These are phyloP conservation scores for Cataglyphis hispanica DNA, from an alignment of 1,140 invertebrate genomes.

Conservation along the genomic window DNA sequence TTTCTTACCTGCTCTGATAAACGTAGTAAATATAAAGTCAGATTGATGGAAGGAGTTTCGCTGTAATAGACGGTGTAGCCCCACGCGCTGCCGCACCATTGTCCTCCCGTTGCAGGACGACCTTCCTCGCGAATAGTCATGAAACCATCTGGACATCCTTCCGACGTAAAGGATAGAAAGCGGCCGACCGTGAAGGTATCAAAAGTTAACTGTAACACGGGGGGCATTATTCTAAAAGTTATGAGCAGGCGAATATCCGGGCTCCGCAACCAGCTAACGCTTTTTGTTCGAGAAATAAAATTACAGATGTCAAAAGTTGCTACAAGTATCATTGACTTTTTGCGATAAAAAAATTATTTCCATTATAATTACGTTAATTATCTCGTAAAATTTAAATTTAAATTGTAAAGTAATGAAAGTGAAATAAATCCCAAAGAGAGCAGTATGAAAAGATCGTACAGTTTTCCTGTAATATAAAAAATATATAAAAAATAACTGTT, in stretches of 20 bases:
- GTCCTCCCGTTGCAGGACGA: slow-evolving; percentile 91
- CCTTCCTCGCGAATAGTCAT: slow-evolving; percentile 92
- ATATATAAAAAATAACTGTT: too few relatives aligned
- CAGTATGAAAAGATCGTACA: not conserved
- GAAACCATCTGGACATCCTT: slow-evolving; percentile 93
- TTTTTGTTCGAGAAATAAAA: slow-evolving; percentile 51
- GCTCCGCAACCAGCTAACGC: not conserved
- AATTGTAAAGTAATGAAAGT: not conserved
- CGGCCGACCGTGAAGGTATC: slow-evolving; percentile 92
- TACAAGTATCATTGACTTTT: slow-evolving; percentile 13
- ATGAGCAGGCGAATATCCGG: slow-evolving; percentile 48
- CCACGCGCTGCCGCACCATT: slow-evolving; percentile 94
- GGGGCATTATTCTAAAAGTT: slow-evolving; percentile 58
- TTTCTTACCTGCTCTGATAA: slow-evolving; percentile 90
- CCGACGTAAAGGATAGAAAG: slow-evolving; percentile 91
- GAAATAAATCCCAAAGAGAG: not conserved
- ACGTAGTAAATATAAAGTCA: slow-evolving; percentile 90
- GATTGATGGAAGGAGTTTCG: slow-evolving; percentile 92
- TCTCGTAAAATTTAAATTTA: not conserved
- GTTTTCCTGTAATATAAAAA: not conserved
- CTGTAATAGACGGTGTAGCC: slow-evolving; percentile 95
- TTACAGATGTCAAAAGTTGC: slow-evolving; percentile 47
- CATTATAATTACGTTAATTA: slow-evolving; percentile 46
- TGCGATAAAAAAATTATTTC: slow-evolving; percentile 43
- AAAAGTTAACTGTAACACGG: slow-evolving; percentile 89